A percentile compares a stretch with the other conserved stretches of the same genome.
Conservation (phyloP, 2,797 vertebrate species). For the Acomys russatus region DNA sequence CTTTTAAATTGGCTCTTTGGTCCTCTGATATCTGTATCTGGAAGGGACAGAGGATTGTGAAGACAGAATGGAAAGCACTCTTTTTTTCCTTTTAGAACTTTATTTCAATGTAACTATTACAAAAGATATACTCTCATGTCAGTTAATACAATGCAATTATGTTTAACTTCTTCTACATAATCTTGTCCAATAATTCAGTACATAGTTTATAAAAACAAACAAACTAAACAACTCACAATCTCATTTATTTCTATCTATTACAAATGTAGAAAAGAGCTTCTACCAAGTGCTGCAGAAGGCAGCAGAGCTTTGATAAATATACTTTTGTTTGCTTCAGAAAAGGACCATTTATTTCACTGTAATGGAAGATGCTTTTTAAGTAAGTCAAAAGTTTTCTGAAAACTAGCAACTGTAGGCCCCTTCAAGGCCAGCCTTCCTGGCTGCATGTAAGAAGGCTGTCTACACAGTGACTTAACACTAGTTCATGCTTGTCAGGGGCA, state of each 20-base stretch:
- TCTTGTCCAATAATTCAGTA: background rate
- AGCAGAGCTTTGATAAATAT: background rate
- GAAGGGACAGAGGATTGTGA: background rate
- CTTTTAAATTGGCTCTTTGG: background rate
- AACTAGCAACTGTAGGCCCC: background rate
- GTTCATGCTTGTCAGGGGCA: background rate
- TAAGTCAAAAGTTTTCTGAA: background rate
- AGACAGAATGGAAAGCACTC: background rate
- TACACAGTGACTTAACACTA: background rate
- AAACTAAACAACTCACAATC: background rate
- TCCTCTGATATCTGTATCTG: background rate
- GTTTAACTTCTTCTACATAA: background rate
- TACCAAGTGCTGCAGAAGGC: no score
- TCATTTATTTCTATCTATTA: background rate
- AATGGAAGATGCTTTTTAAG: conserved; percentile 27
- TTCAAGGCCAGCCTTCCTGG: background rate
- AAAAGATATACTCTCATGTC: background rate
- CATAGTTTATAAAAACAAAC: background rate
- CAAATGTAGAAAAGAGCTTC: background rate
- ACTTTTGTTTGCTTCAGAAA: background rate
- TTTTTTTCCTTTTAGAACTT: background rate
- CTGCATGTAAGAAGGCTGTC: background rate
- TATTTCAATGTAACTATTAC: background rate
- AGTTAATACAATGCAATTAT: background rate
- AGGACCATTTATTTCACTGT: background rate